Conservation (phyloP, 2,113 vertebrate genomes). For the Tympanuchus pallidicinctus region DNA sequence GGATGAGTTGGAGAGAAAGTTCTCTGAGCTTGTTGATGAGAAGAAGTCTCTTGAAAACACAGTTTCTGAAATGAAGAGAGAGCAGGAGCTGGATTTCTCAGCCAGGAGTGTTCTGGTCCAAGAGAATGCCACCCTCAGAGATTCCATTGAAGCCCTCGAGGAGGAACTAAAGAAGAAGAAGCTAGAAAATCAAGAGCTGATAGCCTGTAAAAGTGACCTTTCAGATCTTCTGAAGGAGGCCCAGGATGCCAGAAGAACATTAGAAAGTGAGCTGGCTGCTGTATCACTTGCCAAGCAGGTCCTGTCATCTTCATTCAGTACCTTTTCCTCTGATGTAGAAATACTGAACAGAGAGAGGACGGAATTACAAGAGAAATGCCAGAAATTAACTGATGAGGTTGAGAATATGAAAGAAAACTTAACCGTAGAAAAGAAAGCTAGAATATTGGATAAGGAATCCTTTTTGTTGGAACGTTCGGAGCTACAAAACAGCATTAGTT, state of each 20-base stretch:
- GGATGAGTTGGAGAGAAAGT: constrained; percentile 75
- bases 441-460: constrained; percentile 66
- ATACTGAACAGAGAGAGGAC: constrained; percentile 72
- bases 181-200: constrained; percentile 74
- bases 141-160: constrained; percentile 72
- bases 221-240: constrained; percentile 77
- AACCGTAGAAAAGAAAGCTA: constrained; percentile 71
- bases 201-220: constrained; percentile 76
- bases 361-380: constrained; percentile 75
- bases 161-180: constrained; percentile 76
- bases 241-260: constrained; percentile 55
- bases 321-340: constrained; percentile 73
- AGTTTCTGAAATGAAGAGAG: constrained; percentile 79
- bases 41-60: constrained; percentile 72
- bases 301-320: constrained; percentile 76
- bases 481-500: constrained; percentile 56
- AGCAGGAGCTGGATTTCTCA: constrained; percentile 71
- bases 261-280: constrained; percentile 72
- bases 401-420: constrained; percentile 68
- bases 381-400: constrained; percentile 73
- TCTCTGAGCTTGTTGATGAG: constrained; percentile 80
- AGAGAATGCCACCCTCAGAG: constrained; percentile 78
- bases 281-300: constrained; percentile 70
- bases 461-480: constrained; percentile 65
- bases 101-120: constrained; percentile 70